Evolutionary conservation across 2,113 vertebrate species (phyloP).

Genomic region (Megaptera novaeangliae): DNA sequence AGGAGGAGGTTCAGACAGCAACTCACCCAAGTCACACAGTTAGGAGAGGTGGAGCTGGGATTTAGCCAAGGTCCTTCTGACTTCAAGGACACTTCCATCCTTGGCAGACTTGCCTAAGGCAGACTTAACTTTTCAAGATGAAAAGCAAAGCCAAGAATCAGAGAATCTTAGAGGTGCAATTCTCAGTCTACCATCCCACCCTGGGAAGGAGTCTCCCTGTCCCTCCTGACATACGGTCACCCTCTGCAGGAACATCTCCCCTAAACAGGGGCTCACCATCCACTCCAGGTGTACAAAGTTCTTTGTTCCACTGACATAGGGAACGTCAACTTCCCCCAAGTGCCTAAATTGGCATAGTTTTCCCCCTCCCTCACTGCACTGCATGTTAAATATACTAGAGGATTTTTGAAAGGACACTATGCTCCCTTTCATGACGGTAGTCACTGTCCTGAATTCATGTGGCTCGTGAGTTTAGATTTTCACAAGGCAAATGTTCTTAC

Average conservation of each 20-base stretch:
- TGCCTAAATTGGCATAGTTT: not conserved
- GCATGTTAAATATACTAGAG: not conserved
- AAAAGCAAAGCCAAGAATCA: constrained; percentile 5
- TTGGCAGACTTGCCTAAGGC: not conserved
- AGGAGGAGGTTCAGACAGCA: not conserved
- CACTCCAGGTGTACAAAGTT: not conserved
- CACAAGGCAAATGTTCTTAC: constrained; percentile 23
- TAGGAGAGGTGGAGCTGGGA: not conserved
- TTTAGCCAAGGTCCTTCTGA: not conserved
- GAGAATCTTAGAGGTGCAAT: not conserved
- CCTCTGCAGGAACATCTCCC: not conserved
- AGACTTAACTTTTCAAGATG: not conserved
- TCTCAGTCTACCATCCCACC: not conserved
- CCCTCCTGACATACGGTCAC: not conserved
- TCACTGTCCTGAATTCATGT: not conserved
- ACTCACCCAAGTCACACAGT: not conserved
- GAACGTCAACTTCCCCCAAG: not conserved
- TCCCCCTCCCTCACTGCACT: not conserved
- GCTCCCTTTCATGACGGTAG: not conserved
- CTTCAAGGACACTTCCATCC: constrained; percentile 10
- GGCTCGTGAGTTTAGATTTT: not conserved
- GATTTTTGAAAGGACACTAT: not conserved
- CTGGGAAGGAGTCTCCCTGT: not conserved
- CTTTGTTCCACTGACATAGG: not conserved
- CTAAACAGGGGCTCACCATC: not conserved